Percentiles rank a stretch among this genome's conserved stretches.
Evolutionary conservation across 2,113 vertebrate genomes (phyloP).

Genomic region (Empidonax traillii): DNA sequence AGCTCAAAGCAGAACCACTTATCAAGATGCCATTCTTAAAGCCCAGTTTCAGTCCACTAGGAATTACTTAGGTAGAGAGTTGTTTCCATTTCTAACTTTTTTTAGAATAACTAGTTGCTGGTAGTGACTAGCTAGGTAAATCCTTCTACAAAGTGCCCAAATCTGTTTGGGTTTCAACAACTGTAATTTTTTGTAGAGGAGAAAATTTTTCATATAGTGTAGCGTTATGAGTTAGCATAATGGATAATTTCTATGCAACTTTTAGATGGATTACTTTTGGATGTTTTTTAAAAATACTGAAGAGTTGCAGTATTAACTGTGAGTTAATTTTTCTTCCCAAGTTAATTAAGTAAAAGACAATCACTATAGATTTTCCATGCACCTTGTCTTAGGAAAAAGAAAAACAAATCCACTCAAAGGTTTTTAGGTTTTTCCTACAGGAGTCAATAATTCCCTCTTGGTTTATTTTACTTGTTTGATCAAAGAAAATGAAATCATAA

Average conservation of each 20-base stretch:
- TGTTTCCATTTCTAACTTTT: background rate
- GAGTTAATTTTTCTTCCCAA: background rate
- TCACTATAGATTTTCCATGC: background rate
- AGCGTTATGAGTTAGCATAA: constrained; percentile 48
- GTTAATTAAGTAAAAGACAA: background rate
- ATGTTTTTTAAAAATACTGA: constrained; percentile 5
- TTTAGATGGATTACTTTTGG: constrained; percentile 21
- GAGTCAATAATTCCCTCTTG: background rate
- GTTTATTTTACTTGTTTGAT: background rate
- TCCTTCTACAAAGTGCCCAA: background rate
- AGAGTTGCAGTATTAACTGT: background rate
- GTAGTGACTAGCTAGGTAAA: background rate
- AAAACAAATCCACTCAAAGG: background rate
- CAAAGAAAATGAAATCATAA: background rate
- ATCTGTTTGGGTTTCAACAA: background rate
- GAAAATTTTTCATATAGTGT: background rate
- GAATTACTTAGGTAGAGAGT: background rate
- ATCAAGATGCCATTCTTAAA: background rate
- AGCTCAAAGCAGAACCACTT: background rate
- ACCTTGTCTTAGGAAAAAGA: background rate
- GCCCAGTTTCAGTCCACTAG: background rate
- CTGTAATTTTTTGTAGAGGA: constrained; percentile 5
- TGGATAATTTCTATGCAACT: constrained; percentile 33
- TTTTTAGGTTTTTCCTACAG: background rate
- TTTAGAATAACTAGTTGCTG: background rate